These are phyloP conservation scores for Erebia ligea DNA, from an alignment of 2,888 invertebrate genomes.

Conservation along the genomic window DNA sequence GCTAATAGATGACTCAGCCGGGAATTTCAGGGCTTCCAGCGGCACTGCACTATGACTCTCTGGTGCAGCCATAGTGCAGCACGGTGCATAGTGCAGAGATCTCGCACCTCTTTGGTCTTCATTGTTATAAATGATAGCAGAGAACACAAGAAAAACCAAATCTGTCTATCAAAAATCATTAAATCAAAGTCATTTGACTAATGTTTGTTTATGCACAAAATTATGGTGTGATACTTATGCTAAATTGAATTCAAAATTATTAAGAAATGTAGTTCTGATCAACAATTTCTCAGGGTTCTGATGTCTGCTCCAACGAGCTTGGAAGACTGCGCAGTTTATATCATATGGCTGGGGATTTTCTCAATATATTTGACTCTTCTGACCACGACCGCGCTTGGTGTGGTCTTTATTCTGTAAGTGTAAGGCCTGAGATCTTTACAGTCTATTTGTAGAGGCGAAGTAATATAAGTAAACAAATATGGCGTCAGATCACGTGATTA, in stretches of 20 bases:
- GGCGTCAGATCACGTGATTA: too few relatives aligned
- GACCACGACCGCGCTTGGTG: conserved; percentile 58
- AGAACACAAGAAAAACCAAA: conserved; percentile 26
- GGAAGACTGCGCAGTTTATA: conserved; percentile 54
- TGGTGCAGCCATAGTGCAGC: background rate
- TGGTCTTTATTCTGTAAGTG: conserved; percentile 65
- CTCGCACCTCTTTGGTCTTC: background rate
- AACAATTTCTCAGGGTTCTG: conserved; percentile 44
- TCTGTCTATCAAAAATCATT: background rate
- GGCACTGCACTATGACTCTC: too few relatives aligned
- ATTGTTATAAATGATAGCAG: background rate
- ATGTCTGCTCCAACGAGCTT: conserved; percentile 61
- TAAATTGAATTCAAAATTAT: conserved; percentile 37
- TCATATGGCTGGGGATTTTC: conserved; percentile 64
- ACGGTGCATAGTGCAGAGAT: background rate
- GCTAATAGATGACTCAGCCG: too few relatives aligned
- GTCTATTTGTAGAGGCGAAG: too few relatives aligned
- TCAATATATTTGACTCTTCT: conserved; percentile 60
- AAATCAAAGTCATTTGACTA: conserved; percentile 23
- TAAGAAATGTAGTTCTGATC: conserved; percentile 47
- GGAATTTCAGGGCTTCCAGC: too few relatives aligned
- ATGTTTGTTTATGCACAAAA: conserved; percentile 15
- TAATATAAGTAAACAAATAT: too few relatives aligned
- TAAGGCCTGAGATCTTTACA: background rate
- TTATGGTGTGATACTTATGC: conserved; percentile 39